Evolutionary conservation across 37 sponge, comb jelly and placozoan species (phyloP), one percentile per base, ranked within the genome.

Genomic region (Mnemiopsis leidyi): DNA sequence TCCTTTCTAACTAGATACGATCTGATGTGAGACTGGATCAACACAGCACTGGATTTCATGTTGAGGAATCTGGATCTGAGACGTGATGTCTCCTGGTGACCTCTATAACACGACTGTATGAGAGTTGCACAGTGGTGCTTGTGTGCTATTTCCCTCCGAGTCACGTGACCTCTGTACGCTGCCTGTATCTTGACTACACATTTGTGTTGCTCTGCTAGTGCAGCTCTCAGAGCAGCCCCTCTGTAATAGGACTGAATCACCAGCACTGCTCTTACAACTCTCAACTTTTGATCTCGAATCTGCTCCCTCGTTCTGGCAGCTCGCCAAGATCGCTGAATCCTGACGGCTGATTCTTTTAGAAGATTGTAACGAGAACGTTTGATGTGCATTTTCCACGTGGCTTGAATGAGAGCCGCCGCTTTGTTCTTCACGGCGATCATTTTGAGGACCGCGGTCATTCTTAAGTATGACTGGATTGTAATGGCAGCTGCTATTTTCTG

Each of bases 401-500:
- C 2, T 28, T 85, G 90, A 0, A 85, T 39, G 2, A 29, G 33
- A 23, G 35, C 16, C 13, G 61, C 61, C n/a, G 90, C 90, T 18
- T 16, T 3, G 40, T 2, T 7, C 18, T 32, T 25, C 25, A 28
- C 26, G 35, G 90, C 0, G 16, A 32, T 7, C 0, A 26, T 36
- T 31, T 68, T 94, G 67, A 69, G 36, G 20, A 32, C 90, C 23
- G 79, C 68, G 18, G 36, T n/a, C 69, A 82, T 76, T 75, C 93
- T 94, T 69, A 69, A 94, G 23, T 69, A 0, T 7, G 85, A 61
- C 69, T 95, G 94, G 26, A 94, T 92, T 28, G 24, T 23, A 1
- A 79, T 69, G 1, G 48, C 69, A 21, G 93, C 69, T 13, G 36
- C 23, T 69, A 34, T 94, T 82, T 82, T 82, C 23, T 92, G 38